Evolutionary conservation across 2,888 invertebrate species (phyloP).

Genomic region (Deilephila porcellus): DNA sequence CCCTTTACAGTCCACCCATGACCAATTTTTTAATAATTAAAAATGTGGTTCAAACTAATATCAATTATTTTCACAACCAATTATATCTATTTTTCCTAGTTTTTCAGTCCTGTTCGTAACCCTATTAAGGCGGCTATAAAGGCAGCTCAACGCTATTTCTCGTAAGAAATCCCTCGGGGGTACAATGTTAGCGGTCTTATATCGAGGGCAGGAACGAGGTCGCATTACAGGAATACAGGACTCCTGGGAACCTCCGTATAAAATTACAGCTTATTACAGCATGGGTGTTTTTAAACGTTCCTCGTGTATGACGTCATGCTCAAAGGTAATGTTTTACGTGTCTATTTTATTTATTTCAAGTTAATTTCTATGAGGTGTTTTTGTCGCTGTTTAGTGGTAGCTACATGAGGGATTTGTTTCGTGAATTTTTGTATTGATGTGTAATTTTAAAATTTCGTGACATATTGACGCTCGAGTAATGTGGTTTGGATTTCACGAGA

Average conservation of each 20-base stretch:
- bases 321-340: constrained; percentile 8
- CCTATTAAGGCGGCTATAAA: constrained; percentile 32
- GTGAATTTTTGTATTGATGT: no score
- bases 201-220: constrained; percentile 37
- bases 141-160: constrained; percentile 32
- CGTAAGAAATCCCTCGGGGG: constrained; percentile 40
- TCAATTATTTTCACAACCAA: not conserved
- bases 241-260: constrained; percentile 7
- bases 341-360: no score
- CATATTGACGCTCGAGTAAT: no score
- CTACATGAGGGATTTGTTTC: not conserved
- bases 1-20: no score
- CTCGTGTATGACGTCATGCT: no score
- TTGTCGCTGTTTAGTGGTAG: not conserved
- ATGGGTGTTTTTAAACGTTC: not conserved
- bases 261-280: constrained; percentile 14
- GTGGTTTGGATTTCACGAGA: no score
- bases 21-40: no score
- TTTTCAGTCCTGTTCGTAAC: constrained; percentile 23
- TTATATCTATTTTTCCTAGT: not conserved
- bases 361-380: no score
- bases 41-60: not conserved
- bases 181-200: constrained; percentile 39
- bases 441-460: no score
- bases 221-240: constrained; percentile 33